Conservation (phyloP, 2,888 invertebrate genomes). For the Caenorhabditis sinica region DNA sequence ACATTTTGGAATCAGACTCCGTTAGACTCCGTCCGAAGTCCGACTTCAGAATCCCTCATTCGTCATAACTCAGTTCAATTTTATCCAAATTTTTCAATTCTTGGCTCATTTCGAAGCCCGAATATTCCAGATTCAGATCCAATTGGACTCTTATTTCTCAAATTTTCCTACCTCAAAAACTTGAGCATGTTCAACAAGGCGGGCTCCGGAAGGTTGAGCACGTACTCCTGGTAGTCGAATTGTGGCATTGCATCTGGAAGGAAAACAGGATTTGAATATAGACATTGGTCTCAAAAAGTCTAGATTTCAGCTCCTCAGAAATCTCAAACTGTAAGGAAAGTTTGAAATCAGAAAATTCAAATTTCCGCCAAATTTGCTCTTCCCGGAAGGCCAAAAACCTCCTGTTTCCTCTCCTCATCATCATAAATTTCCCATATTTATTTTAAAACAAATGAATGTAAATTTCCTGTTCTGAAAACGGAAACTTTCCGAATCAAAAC, state of each 20-base stretch:
- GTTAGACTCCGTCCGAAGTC: too few relatives aligned
- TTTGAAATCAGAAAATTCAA: too few relatives aligned
- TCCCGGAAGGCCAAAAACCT: not conserved
- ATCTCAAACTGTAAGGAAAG: too few relatives aligned
- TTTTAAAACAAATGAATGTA: not conserved
- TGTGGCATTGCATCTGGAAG: not conserved
- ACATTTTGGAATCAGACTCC: too few relatives aligned
- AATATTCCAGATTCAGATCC: too few relatives aligned
- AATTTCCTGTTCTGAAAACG: conserved; percentile 50
- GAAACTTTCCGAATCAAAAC: not conserved
- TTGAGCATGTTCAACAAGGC: not conserved
- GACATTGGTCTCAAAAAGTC: not conserved
- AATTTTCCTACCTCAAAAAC: conserved; percentile 19
- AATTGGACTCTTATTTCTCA: not conserved
- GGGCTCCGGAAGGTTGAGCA: conserved; percentile 16
- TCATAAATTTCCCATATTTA: not conserved
- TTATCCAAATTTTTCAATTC: too few relatives aligned
- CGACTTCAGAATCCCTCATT: too few relatives aligned
- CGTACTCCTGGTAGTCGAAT: conserved; percentile 17
- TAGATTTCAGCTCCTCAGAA: not conserved
- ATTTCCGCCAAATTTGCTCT: not conserved
- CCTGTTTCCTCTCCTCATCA: not conserved
- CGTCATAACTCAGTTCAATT: too few relatives aligned
- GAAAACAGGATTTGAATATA: not conserved
- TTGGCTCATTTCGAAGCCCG: too few relatives aligned